Evolutionary conservation across 2,113 vertebrate species (phyloP), one percentile per base, ranked within the genome.

Genomic region (Tilapia sparmanii): DNA sequence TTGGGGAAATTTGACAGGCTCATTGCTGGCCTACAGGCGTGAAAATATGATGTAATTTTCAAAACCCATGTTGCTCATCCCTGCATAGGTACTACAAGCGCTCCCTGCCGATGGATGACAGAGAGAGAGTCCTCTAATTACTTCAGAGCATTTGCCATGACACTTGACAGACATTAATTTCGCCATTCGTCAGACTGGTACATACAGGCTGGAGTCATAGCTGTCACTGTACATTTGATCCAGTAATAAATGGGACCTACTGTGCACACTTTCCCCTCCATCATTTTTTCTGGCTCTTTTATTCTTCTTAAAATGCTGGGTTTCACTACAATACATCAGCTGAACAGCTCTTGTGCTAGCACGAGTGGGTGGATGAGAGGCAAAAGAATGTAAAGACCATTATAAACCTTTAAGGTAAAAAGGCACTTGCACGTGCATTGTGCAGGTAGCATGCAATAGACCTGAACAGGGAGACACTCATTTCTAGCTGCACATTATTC

Each of bases 181-280:
- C 8, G 3, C 22, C 52, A 22, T 59, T 81, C 13, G 12, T 66
- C 84, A 33, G 5, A 45, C 53, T 53, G 50, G 5, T 68, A 40
- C 33, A 16, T 29, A 3, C 24, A 42, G 16, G 55, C 63, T 33
- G 19, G 53, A 80, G 61, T 24, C 66, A 15, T 6, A 81, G 76
- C 86, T 40, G 61, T 55, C 38, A 38, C 81, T 19, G 38, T 24
- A 87, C 87, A 85, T 92, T 80, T 84, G 81, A 86, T 90, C 86
- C 81, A 78, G 52, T 86, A 89, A 87, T 52, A 52, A 78, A 78
- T 29, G 42, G 45, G 45, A 78, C 45, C 45, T 78, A 52, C 26
- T 52, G 45, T 78, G 73, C 7, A 8, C 10, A 13, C 26, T 78
- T 78, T 26, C 73, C 31, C 7, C 16, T n/a, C 16, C 42, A 78